These are phyloP conservation scores for Syngnathus rostellatus DNA, from an alignment of 2,797 vertebrate species.

Conservation along the genomic window DNA sequence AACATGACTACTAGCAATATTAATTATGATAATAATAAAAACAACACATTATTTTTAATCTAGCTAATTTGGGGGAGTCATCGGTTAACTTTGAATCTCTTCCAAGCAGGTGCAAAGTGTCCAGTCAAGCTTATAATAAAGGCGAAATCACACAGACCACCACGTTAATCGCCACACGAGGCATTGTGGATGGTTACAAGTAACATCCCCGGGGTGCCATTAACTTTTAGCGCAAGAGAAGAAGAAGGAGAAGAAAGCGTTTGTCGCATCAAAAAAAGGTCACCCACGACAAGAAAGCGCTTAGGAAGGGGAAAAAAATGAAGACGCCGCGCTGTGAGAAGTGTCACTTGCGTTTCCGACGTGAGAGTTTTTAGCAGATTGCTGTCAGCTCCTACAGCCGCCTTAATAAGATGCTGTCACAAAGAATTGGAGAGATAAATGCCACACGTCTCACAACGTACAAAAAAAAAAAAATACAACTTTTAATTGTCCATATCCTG, in stretches of 20 bases:
- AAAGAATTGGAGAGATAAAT: conserved; percentile 2
- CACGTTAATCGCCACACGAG: not conserved
- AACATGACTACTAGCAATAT: no score
- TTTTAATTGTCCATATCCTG: not conserved
- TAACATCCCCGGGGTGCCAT: conserved; percentile 1
- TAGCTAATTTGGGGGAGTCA: no score
- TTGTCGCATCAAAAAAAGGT: conserved; percentile 2
- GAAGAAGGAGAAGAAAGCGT: not conserved
- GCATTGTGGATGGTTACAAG: not conserved
- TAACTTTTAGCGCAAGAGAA: conserved; percentile 1
- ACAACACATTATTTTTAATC: no score
- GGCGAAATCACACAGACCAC: not conserved
- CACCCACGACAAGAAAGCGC: not conserved
- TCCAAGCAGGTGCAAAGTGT: not conserved
- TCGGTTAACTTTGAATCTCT: not conserved
- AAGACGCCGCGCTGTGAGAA: not conserved
- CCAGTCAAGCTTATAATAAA: not conserved
- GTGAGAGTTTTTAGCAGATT: conserved; percentile 2
- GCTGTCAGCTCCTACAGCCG: not conserved
- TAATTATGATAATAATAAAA: no score
- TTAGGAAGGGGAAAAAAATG: not conserved
- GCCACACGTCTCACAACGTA: not conserved
- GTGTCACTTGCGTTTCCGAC: not conserved
- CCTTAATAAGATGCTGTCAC: not conserved
- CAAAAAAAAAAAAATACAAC: not conserved